Conservation (phyloP, 2,888 invertebrate species). For the Heliconius charithonia region DNA sequence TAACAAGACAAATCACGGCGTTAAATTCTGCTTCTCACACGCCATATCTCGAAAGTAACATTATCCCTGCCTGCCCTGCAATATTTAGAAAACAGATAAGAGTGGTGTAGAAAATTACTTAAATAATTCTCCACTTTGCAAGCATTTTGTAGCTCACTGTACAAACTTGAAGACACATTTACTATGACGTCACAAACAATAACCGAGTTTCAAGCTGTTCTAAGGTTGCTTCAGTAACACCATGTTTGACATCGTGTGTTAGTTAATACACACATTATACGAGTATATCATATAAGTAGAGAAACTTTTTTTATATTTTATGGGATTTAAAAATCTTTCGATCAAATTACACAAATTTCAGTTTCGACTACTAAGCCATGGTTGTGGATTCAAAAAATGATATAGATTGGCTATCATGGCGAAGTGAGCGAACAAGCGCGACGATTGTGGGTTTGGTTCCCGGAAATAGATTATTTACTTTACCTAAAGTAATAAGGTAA, state of each 20-base stretch:
- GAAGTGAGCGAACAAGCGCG: too few species aligned
- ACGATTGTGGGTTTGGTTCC: too few species aligned
- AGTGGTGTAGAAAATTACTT: neutral
- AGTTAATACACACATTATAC: neutral
- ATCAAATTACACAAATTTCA: neutral
- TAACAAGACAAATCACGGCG: too few species aligned
- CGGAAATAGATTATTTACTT: too few species aligned
- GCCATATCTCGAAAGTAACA: too few species aligned
- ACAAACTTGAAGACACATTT: constrained; percentile 28
- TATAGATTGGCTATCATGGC: too few species aligned
- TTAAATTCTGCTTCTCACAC: too few species aligned
- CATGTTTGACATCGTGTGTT: constrained; percentile 10
- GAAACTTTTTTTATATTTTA: neutral
- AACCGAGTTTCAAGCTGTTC: constrained; percentile 29
- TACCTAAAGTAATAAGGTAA: too few species aligned
- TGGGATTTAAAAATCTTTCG: neutral
- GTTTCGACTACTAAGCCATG: neutral
- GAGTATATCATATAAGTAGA: neutral
- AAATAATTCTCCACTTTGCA: neutral
- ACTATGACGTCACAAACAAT: constrained; percentile 27
- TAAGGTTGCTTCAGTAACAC: constrained; percentile 21
- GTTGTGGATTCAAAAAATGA: neutral
- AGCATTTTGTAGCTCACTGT: neutral
- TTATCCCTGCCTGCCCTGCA: neutral
- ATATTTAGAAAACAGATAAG: neutral